A percentile compares a stretch with the other conserved stretches of the same genome.
These are phyloP conservation scores for Catajapyx aquilonaris DNA, from an alignment of 1,140 invertebrate genomes.

Conservation along the genomic window DNA sequence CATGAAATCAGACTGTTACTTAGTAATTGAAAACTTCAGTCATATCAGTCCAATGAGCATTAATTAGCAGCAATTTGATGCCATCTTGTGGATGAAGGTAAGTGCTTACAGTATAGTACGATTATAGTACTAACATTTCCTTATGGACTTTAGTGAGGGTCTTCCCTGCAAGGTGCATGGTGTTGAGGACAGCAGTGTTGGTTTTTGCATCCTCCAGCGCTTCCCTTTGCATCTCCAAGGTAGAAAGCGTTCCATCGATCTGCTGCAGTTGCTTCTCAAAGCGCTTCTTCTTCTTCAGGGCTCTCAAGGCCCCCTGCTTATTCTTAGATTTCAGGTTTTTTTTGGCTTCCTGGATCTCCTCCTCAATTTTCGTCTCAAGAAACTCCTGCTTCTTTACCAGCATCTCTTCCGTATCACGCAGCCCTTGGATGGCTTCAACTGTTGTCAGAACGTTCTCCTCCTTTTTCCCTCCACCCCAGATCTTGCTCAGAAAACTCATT, in stretches of 20 bases:
- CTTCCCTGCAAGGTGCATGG: slow-evolving; percentile 35
- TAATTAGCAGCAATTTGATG: too few species aligned
- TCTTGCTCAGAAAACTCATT: slow-evolving; percentile 16
- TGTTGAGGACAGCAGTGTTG: slow-evolving; percentile 38
- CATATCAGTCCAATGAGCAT: too few species aligned
- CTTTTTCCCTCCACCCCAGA: slow-evolving; percentile 23
- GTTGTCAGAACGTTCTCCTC: slow-evolving; percentile 23
- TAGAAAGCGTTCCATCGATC: slow-evolving; percentile 40
- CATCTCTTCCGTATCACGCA: slow-evolving; percentile 37
- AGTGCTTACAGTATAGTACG: too few species aligned
- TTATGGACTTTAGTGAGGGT: slow-evolving; percentile 36
- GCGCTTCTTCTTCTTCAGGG: slow-evolving; percentile 38
- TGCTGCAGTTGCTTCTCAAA: slow-evolving; percentile 38
- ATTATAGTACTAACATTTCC: too few species aligned
- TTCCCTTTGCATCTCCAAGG: slow-evolving; percentile 39
- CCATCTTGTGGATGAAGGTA: too few species aligned
- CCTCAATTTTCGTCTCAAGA: slow-evolving; percentile 36
- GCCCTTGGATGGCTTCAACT: slow-evolving; percentile 33
- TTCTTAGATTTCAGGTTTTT: too few species aligned
- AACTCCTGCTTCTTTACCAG: slow-evolving; percentile 37
- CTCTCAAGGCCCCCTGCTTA: slow-evolving; percentile 33
- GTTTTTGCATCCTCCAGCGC: slow-evolving; percentile 40
- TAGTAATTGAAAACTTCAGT: too few species aligned
- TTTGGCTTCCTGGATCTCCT: slow-evolving; percentile 30
- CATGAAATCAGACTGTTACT: too few species aligned